These are phyloP conservation scores for Resseliella maxima DNA, from an alignment of 2,888 invertebrate species.

Conservation along the genomic window DNA sequence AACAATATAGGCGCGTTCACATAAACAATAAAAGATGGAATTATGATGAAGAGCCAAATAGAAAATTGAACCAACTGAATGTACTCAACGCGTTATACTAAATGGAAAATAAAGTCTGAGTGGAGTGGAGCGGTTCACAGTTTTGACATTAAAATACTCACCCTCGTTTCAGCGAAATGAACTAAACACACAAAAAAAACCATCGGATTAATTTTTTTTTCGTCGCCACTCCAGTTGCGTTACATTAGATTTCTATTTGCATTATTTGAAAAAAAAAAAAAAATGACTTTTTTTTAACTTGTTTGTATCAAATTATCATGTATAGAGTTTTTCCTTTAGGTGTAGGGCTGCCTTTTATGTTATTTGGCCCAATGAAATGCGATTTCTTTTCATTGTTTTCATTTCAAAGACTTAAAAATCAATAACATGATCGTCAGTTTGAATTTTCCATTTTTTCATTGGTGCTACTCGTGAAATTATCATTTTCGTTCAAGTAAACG, in stretches of 20 bases:
- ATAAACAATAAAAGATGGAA: constrained; percentile 51
- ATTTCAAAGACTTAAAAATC: background rate
- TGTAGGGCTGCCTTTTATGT: background rate
- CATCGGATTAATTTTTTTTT: background rate
- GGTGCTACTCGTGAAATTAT: background rate
- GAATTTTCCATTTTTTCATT: background rate
- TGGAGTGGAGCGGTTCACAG: background rate
- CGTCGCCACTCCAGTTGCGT: background rate
- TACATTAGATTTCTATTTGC: background rate
- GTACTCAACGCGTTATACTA: background rate
- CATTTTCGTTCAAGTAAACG: background rate
- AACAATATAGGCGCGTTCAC: background rate
- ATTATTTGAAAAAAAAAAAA: constrained; percentile 19
- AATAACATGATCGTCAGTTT: background rate
- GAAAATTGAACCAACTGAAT: constrained; percentile 30
- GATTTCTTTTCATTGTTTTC: background rate
- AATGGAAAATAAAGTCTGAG: background rate
- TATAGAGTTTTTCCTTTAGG: background rate
- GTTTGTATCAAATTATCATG: background rate
- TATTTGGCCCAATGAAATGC: background rate
- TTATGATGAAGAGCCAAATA: constrained; percentile 50
- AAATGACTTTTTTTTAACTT: constrained; percentile 3
- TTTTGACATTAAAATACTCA: background rate
- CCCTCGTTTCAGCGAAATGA: constrained; percentile 39
- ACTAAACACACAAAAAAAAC: background rate